These are phyloP conservation scores for Aphis gossypii DNA, from an alignment of 1,140 invertebrate genomes.

Conservation along the genomic window DNA sequence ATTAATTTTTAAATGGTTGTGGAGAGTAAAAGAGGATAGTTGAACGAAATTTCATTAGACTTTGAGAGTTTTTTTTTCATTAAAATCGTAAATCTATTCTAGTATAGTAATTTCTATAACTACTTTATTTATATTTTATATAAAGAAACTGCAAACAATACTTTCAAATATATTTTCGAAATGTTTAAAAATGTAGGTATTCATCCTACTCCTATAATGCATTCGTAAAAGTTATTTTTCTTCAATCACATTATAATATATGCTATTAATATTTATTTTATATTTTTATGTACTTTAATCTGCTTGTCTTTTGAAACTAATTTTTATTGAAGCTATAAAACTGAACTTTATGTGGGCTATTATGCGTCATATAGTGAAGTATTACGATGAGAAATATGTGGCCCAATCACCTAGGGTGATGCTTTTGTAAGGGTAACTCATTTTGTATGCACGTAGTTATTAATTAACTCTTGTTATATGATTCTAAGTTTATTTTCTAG, in stretches of 20 bases:
- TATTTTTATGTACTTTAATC: not conserved
- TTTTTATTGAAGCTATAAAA: not conserved
- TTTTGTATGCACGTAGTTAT: not conserved
- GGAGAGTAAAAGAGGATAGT: not conserved
- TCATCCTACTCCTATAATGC: not conserved
- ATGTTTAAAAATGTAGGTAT: not conserved
- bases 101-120: not conserved
- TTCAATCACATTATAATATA: not conserved
- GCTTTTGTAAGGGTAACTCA: not conserved
- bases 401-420: not conserved
- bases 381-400: not conserved
- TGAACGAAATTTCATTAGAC: not conserved
- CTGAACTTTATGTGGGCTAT: not conserved
- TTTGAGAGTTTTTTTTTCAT: not conserved
- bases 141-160: not conserved
- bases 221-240: not conserved
- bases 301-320: not conserved
- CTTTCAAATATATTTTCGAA: not conserved
- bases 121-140: not conserved
- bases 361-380: not conserved
- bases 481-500: not conserved
- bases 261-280: not conserved
- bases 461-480: not conserved
- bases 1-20: not conserved
- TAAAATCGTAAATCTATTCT: not conserved